These are phyloP conservation scores for Falco concolor DNA, from an alignment of 2,797 vertebrate species.

Conservation along the genomic window DNA sequence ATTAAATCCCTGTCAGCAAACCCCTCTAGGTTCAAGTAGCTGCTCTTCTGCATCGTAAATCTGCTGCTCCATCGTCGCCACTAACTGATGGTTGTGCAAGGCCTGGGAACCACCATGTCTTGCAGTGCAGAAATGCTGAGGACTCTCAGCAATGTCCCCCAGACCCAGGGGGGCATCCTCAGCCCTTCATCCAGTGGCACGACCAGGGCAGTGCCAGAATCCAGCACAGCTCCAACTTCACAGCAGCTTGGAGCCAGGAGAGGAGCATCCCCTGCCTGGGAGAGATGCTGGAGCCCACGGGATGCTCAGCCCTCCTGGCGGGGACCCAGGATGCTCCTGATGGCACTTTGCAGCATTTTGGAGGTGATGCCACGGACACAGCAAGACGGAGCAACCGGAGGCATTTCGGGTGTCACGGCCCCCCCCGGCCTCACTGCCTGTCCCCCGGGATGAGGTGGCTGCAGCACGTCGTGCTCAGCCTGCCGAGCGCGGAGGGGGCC, in stretches of 20 bases:
- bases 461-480: slow-evolving; percentile 37
- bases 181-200: rapidly evolving
- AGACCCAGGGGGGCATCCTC: not conserved
- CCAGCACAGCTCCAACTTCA: not conserved
- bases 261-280: not conserved
- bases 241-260: not conserved
- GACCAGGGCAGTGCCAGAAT: not conserved
- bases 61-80: not conserved
- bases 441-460: not conserved
- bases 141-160: rapidly evolving
- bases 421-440: rapidly evolving
- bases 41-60: not conserved
- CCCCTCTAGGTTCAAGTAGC: not conserved
- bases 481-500: not conserved
- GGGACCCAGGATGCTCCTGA: not conserved
- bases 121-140: rapidly evolving
- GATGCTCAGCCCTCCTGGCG: not conserved
- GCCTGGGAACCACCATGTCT: not conserved
- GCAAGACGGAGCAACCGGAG: not conserved
- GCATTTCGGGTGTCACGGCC: not conserved
- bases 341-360: slow-evolving; percentile 9
- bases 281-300: not conserved
- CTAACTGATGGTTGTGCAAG: not conserved
- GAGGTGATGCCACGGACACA: not conserved
- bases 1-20: not conserved